phyloP scores from a whole-genome alignment of 2,888 invertebrate genomes.

The Belgica antarctica region DNA sequence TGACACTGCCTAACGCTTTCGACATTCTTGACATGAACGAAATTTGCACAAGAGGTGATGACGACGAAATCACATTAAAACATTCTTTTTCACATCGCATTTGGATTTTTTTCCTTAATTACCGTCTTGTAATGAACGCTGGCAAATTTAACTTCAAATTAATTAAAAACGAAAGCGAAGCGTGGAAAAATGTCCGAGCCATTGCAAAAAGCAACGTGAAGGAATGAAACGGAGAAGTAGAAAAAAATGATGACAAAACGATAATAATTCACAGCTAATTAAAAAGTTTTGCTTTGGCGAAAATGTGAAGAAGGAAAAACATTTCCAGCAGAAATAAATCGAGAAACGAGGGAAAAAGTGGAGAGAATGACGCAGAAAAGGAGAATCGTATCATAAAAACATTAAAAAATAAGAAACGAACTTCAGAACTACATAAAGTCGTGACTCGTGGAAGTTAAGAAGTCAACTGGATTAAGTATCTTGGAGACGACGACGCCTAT shows the following conservation, averaged over 20 bases:
- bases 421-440: constrained; percentile 21
- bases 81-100: neutral
- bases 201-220: neutral
- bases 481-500: neutral
- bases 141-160: constrained; percentile 29
- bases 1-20: too few relatives aligned
- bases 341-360: neutral
- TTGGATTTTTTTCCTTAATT: constrained; percentile 32
- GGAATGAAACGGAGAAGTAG: constrained; percentile 7
- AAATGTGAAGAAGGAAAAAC: neutral
- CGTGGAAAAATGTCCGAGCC: constrained; percentile 27
- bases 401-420: neutral
- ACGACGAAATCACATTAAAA: neutral
- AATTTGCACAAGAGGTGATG: neutral
- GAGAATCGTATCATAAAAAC: constrained; percentile 7
- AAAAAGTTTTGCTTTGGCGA: constrained; percentile 37
- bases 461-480: neutral
- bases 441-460: constrained; percentile 9
- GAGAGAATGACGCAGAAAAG: neutral
- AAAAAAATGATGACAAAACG: constrained; percentile 33
- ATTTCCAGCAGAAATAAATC: neutral
- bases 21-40: too few relatives aligned
- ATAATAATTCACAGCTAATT: constrained; percentile 43
- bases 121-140: constrained; percentile 31
- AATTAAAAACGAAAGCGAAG: constrained; percentile 34